Evolutionary conservation across 2,888 invertebrate species (phyloP), one percentile per base, ranked within the genome.

Genomic region (Rotaria sp.): DNA sequence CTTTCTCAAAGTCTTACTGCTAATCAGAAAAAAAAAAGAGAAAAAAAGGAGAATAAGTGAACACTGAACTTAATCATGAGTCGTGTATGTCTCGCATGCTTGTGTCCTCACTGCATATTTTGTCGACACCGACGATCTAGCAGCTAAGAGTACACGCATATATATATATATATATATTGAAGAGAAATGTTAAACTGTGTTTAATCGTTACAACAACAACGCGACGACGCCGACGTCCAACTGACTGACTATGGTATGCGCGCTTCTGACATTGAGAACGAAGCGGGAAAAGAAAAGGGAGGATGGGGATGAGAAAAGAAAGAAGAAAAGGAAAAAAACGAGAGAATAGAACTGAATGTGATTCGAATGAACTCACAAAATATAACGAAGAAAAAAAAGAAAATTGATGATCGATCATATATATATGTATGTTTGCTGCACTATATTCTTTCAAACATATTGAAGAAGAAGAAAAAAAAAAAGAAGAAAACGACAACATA

Each of bases 11-110:
- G 67, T 5, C 67, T 67, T 67, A 18, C 67, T 67, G 21, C 67
- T 67, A 67, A 67, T 67, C 67, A 80, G 26, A 80, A 45, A 80
- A 45, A 26, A 45, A 75, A 4, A 75, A 45, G 38, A 80, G 10
- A 26, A 41, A n/a, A 26, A 3, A 41, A 41, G 4, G 38, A 45
- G n/a, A 35, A 45, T 45, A 45, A 80, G 80, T 80, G 80, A 80
- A 80, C 45, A 80, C 67, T 80, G 80, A 80, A 80, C 41, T 80
- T 80, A 80, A 80, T 80, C 41, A 80, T 80, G 80, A 80, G 67
- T 67, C 21, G 67, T 67, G 30, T 67, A 35, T 67, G 67, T 21
- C 67, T 67, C 67, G 35, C 67, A 67, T 67, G 67, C 67, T 67
- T 67, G 35, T 35, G 67, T 67, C 67, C 67, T 67, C 67, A 1